These are phyloP conservation scores for Tenebrosternarchus preto DNA, from an alignment of 2,113 vertebrate species.

Conservation along the genomic window DNA sequence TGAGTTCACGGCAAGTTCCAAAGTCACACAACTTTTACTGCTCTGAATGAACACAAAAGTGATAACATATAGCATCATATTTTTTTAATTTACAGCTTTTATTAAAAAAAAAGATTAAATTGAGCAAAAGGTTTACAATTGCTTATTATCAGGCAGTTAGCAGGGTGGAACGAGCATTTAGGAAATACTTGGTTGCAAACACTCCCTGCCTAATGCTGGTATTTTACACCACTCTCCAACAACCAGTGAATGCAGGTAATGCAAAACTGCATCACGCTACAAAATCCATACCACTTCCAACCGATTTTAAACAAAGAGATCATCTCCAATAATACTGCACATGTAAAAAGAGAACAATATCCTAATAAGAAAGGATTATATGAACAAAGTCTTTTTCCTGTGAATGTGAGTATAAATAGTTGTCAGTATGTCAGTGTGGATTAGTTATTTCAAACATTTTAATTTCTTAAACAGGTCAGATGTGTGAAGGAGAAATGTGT, in stretches of 20 bases:
- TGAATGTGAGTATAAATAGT: neutral
- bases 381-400: no score
- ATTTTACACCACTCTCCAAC: no score
- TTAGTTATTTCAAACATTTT: slow-evolving; percentile 5
- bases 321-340: slow-evolving; percentile 17
- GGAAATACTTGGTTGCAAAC: no score
- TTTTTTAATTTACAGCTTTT: no score
- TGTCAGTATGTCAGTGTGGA: neutral
- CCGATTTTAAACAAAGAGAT: neutral
- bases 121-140: no score
- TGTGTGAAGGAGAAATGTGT: neutral
- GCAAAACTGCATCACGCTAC: no score
- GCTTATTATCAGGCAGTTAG: no score
- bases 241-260: no score
- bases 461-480: neutral
- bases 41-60: neutral
- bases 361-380: neutral
- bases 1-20: neutral
- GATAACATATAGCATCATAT: neutral
- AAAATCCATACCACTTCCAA: slow-evolving; percentile 15
- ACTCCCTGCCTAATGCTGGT: no score
- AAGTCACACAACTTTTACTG: neutral
- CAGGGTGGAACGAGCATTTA: no score
- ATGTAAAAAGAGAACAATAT: slow-evolving; percentile 24
- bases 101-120: no score